Percentiles rank a stretch among this genome's conserved stretches.
phyloP scores from a whole-genome alignment of 2,113 vertebrate genomes.

The Desmodus rotundus region DNA sequence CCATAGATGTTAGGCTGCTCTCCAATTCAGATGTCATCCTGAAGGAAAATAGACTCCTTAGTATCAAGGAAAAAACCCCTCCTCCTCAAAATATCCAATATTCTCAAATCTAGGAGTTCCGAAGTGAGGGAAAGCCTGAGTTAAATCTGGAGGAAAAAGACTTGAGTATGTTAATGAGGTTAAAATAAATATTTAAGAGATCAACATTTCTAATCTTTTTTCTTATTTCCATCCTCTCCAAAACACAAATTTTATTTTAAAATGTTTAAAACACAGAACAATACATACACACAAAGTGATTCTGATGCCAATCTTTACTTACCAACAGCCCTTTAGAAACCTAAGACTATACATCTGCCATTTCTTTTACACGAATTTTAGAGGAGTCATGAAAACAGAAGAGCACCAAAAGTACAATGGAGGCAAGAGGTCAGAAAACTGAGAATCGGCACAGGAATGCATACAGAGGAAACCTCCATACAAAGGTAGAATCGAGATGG shows the following conservation, averaged over 20 bases:
- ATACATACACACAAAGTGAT: neutral
- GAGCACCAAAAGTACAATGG: neutral
- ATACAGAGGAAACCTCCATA: neutral
- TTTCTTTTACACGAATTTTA: slow-evolving; percentile 47
- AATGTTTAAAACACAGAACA: slow-evolving; percentile 26
- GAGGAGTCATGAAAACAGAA: neutral
- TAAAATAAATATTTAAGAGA: slow-evolving; percentile 58
- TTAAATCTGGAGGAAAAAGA: slow-evolving; percentile 74
- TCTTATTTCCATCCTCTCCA: slow-evolving; percentile 45
- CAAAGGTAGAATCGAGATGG: neutral
- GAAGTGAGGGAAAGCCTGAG: slow-evolving; percentile 71
- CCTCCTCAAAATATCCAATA: slow-evolving; percentile 73
- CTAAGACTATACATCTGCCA: neutral
- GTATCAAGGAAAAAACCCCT: slow-evolving; percentile 72
- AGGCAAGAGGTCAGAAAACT: neutral
- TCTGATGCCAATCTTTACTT: slow-evolving; percentile 9
- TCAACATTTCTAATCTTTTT: slow-evolving; percentile 63
- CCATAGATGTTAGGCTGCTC: slow-evolving; percentile 95
- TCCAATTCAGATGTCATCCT: slow-evolving; percentile 95
- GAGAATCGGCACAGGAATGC: neutral
- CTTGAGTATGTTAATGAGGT: slow-evolving; percentile 63
- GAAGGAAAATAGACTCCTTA: slow-evolving; percentile 75
- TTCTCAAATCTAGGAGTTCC: slow-evolving; percentile 72
- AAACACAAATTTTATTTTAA: slow-evolving; percentile 35
- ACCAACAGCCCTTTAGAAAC: slow-evolving; percentile 23